These are phyloP conservation scores for Emydoidea blandingii DNA, from an alignment of 2,797 vertebrate species.

Conservation along the genomic window DNA sequence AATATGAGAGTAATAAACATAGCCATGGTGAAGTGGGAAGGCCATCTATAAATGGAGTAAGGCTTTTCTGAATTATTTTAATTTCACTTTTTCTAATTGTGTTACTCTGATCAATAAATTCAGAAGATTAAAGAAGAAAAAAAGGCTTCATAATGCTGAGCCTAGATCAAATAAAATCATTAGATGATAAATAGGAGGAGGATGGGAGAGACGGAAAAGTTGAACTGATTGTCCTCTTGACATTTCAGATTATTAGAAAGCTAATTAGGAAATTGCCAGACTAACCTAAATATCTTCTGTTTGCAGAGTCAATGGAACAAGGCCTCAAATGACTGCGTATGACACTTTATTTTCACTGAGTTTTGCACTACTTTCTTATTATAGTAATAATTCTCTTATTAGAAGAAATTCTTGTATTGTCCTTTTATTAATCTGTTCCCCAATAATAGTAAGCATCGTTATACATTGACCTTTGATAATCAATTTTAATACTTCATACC, in stretches of 20 bases:
- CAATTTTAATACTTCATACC: not conserved
- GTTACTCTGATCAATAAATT: not conserved
- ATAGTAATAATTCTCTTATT: conserved; percentile 15
- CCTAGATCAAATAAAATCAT: conserved; percentile 25
- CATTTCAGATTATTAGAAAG: conserved; percentile 33
- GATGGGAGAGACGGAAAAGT: conserved; percentile 15
- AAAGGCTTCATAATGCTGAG: conserved; percentile 17
- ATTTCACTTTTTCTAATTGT: conserved; percentile 42
- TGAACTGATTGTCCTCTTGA: not conserved
- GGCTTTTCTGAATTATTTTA: conserved; percentile 7
- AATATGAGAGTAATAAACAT: not conserved
- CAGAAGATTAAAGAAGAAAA: conserved; percentile 3
- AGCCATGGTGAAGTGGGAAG: not conserved
- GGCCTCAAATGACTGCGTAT: conserved; percentile 92
- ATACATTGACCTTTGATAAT: not conserved
- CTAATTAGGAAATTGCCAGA: conserved; percentile 23
- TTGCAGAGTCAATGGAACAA: conserved; percentile 84
- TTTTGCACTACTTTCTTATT: not conserved
- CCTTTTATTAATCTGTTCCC: not conserved
- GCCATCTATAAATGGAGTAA: not conserved
- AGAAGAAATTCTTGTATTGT: not conserved
- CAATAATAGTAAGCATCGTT: not conserved
- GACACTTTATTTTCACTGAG: conserved; percentile 73
- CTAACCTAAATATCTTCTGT: conserved; percentile 84
- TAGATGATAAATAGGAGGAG: conserved; percentile 24